phyloP scores from a whole-genome alignment of 2,113 vertebrate genomes.

The Rhynchomys soricoides region DNA sequence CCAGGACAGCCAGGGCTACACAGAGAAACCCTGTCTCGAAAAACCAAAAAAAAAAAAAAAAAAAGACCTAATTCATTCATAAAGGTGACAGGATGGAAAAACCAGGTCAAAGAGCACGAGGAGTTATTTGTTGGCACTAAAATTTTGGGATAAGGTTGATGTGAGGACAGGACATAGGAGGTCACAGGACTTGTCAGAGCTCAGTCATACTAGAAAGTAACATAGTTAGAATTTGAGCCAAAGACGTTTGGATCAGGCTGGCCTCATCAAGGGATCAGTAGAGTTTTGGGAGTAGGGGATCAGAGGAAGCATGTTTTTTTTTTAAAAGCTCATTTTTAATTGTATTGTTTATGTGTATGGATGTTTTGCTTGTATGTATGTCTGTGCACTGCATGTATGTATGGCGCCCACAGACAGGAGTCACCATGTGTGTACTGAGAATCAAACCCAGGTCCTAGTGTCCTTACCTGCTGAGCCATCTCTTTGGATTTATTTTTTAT shows the following conservation, averaged over 20 bases:
- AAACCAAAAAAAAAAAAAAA: no score
- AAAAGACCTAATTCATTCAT: no score
- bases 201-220: neutral
- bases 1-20: no score
- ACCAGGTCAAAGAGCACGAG: neutral
- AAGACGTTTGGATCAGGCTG: neutral
- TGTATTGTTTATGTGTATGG: neutral
- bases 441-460: neutral
- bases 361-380: neutral
- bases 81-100: neutral
- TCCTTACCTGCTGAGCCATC: neutral
- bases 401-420: neutral
- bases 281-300: neutral
- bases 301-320: neutral
- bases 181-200: neutral
- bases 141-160: neutral
- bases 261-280: neutral
- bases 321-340: neutral
- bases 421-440: neutral
- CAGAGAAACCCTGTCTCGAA: no score
- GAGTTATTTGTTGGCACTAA: neutral
- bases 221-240: conserved; percentile 11
- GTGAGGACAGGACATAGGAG: neutral
- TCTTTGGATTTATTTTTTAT: neutral
- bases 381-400: neutral